A percentile compares a stretch with the other conserved stretches of the same genome.
Evolutionary conservation across 64 coral and sea anemone genomes (phyloP).

Genomic region (Stichodactyla mertensii): DNA sequence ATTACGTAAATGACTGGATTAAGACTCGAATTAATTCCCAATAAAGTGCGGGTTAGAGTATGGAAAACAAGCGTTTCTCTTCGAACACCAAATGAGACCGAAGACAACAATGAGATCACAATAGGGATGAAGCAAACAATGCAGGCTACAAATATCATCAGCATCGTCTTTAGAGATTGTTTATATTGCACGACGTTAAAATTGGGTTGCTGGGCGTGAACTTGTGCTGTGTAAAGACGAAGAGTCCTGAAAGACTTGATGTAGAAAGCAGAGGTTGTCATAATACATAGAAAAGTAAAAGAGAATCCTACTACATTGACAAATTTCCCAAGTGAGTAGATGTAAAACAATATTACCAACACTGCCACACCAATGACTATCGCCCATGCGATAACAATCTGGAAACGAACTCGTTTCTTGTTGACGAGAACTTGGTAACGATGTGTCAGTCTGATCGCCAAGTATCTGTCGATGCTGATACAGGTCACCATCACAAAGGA

Average conservation of each 20-base stretch:
- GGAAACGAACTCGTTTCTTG: slow-evolving; percentile 4
- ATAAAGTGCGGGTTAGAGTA: not conserved
- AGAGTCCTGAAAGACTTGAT: not conserved
- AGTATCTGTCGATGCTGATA: slow-evolving; percentile 13
- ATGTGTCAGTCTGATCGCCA: not conserved
- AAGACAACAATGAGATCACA: not conserved
- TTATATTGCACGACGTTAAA: not conserved
- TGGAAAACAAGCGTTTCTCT: too few relatives aligned
- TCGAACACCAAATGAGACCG: not conserved
- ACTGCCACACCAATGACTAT: not conserved
- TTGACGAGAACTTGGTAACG: not conserved
- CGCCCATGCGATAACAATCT: not conserved
- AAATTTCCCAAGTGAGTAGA: too few relatives aligned
- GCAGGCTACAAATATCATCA: not conserved
- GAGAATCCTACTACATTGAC: not conserved
- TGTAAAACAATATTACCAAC: not conserved
- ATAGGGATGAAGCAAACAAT: not conserved
- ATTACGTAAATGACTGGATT: not conserved
- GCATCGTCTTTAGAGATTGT: not conserved
- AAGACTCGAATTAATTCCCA: not conserved
- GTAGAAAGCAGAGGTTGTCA: not conserved
- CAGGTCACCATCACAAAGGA: not conserved
- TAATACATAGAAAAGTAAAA: not conserved
- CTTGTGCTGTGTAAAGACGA: not conserved
- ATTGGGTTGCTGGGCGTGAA: too few relatives aligned